A percentile compares a stretch with the other conserved stretches of the same genome.
These are phyloP conservation scores for Temnothorax longispinosus DNA, from an alignment of 1,140 invertebrate species.

Conservation along the genomic window DNA sequence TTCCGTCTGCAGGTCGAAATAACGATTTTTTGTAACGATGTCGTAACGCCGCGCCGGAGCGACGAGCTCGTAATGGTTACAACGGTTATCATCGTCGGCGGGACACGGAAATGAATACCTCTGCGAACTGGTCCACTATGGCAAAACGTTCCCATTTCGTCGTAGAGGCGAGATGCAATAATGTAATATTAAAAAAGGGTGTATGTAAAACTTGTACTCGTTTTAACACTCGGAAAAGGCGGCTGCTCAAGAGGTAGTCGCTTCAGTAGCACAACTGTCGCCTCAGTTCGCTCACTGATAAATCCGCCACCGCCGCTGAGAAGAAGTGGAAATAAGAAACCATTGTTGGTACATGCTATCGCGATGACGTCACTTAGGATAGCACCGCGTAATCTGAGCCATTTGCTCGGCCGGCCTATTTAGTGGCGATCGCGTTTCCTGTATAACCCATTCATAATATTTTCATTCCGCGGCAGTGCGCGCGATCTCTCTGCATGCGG, in stretches of 20 bases:
- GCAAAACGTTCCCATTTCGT: not conserved
- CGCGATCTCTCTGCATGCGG: conserved; percentile 31
- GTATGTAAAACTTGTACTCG: not conserved
- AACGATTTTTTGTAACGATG: conserved; percentile 58
- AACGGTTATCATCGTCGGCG: conserved; percentile 12
- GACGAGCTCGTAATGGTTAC: conserved; percentile 5
- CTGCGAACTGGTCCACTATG: not conserved
- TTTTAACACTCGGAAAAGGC: not conserved
- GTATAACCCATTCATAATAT: conserved; percentile 71
- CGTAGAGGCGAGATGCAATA: not conserved
- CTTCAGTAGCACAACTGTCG: not conserved
- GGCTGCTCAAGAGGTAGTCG: not conserved
- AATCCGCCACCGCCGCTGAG: not conserved
- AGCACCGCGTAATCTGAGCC: conserved; percentile 61
- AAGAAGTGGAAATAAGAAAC: conserved; percentile 67
- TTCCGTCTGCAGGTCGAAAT: conserved; percentile 50
- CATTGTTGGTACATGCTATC: conserved; percentile 54
- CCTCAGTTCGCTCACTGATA: not conserved
- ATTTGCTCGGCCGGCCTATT: conserved; percentile 65
- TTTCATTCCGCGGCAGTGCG: conserved; percentile 60
- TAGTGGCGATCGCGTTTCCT: conserved; percentile 67
- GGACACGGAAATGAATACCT: conserved; percentile 5
- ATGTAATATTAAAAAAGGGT: not conserved
- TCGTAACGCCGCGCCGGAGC: not conserved
- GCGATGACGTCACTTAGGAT: conserved; percentile 64